Evolutionary conservation across 1,140 invertebrate genomes (phyloP).

Genomic region (Pollicipes pollicipes): DNA sequence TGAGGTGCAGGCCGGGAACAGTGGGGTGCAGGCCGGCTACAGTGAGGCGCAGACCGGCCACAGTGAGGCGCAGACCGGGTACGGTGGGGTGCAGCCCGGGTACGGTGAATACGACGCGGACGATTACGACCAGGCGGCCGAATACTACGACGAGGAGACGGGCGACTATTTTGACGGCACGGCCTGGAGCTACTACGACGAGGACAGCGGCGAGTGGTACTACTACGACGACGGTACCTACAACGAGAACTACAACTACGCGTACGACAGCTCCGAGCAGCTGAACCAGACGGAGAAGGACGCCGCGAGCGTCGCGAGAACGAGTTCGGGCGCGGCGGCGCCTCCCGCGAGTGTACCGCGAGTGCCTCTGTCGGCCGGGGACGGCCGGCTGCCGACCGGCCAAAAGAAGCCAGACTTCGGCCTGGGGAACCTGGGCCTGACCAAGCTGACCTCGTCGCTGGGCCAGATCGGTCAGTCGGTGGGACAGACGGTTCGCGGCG

Average conservation of each 20-base stretch:
- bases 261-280: constrained; percentile 43
- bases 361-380: no score
- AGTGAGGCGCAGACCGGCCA: no score
- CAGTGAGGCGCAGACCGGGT: no score
- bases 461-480: background rate
- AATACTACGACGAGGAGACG: constrained; percentile 3
- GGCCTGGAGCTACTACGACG: constrained; percentile 26
- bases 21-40: no score
- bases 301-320: background rate
- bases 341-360: no score
- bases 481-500: background rate
- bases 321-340: background rate
- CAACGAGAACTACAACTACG: constrained; percentile 50
- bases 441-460: background rate
- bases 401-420: background rate
- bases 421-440: background rate
- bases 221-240: constrained; percentile 21
- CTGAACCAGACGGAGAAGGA: constrained; percentile 18
- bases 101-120: no score
- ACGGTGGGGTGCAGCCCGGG: no score
- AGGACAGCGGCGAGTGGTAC: constrained; percentile 31
- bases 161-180: background rate
- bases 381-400: background rate
- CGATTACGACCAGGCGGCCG: background rate
- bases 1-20: no score